Base-by-base conservation (phyloP, 2,113 vertebrate species). In the Halichoeres trimaculatus region DNA sequence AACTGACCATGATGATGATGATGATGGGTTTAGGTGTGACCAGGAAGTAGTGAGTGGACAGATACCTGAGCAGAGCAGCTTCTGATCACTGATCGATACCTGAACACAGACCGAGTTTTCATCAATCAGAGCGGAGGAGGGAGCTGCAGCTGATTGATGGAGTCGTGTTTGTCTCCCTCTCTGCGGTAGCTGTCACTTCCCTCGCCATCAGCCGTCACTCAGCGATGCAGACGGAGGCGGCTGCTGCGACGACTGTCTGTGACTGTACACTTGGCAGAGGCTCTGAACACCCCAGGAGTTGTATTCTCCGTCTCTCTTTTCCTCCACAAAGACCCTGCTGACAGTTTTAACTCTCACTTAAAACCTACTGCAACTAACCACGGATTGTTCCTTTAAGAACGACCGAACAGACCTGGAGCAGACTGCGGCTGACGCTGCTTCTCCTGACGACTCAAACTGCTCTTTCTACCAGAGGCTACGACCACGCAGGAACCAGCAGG, bases 181-280 rank as follows among this genome's bases (percentile, higher is more conserved):
- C 73, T 35, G 63, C 62, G 53, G 70, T 48, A 50, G 73, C 81
- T 85, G 81, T 83, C 85, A 81, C 75, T 81, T 84, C 64, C 13
- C 35, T 63, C 47, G 1, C 73, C 72, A 4, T 77, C 78, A 81
- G 59, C 86, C 81, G 84, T 83, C 88, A 88, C 11, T 86, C 83
- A 80, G 57, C 3, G 72, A 78, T 20, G 59, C 55, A 72, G 82
- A 80, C 2, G 54, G 76, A 80, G 82, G 71, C 55, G 52, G 83
- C 77, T 83, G 67, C 64, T 34, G 10, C 48, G 53, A 74, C 23
- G 70, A 81, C 59, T 54, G 52, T 83, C 78, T 76, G 85, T 86
- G 52, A 85, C 78, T 76, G 85, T 86, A 78, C 81, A 74, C 58
- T 86, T 75, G 72, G 83, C 88, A 80, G 80, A 89, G 66, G 65